A percentile compares a stretch with the other conserved stretches of the same genome.
phyloP scores from a whole-genome alignment of 2,113 vertebrate genomes.

The Eulemur macaco region DNA sequence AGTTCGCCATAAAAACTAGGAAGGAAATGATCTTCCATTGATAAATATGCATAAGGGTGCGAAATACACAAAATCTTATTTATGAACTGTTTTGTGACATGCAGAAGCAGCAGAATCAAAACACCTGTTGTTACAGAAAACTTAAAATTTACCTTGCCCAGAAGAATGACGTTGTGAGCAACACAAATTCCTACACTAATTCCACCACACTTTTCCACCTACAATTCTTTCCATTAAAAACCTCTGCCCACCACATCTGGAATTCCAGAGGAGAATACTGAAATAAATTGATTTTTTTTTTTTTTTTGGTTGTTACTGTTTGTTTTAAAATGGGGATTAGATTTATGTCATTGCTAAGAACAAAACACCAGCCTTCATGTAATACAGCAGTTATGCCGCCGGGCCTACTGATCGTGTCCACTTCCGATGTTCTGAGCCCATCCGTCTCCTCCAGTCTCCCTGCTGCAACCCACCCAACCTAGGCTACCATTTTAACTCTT shows the following conservation, averaged over 20 bases:
- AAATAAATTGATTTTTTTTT: neutral
- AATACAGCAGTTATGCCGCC: neutral
- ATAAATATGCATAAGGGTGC: neutral
- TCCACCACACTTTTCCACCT: neutral
- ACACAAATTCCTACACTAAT: neutral
- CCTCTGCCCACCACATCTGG: neutral
- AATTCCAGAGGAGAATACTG: neutral
- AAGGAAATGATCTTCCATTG: neutral
- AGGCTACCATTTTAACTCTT: neutral
- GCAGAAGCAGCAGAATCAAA: neutral
- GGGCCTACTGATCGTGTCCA: neutral
- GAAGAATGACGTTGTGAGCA: neutral
- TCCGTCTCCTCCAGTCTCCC: neutral
- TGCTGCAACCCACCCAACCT: neutral
- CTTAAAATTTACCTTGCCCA: neutral
- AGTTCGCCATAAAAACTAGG: neutral
- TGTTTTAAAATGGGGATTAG: neutral
- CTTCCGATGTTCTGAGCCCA: neutral
- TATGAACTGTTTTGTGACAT: neutral
- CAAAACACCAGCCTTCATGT: neutral
- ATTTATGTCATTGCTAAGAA: neutral
- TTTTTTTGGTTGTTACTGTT: neutral
- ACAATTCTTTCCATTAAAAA: neutral
- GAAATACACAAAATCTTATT: neutral
- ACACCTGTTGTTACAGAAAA: neutral